These are phyloP conservation scores for Tetramorium alpestre DNA, from an alignment of 1,140 invertebrate species.

Conservation along the genomic window DNA sequence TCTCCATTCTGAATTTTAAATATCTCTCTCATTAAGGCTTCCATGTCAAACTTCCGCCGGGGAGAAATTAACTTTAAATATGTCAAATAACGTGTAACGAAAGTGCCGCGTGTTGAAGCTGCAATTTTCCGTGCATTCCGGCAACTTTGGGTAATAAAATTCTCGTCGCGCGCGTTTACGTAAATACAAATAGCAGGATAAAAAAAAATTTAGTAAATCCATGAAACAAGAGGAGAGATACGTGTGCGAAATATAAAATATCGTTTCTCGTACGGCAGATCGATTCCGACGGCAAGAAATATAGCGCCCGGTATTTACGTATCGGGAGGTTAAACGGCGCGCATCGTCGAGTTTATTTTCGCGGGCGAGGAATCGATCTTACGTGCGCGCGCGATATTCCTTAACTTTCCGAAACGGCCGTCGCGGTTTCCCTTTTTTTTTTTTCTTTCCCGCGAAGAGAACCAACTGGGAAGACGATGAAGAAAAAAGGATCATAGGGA, in stretches of 20 bases:
- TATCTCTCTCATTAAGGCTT: neutral
- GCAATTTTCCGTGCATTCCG: slow-evolving; percentile 5
- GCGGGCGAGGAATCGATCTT: slow-evolving; percentile 37
- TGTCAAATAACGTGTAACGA: slow-evolving; percentile 14
- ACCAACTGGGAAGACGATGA: neutral
- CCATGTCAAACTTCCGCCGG: neutral
- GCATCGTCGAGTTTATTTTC: slow-evolving; percentile 45
- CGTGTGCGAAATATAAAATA: slow-evolving; percentile 49
- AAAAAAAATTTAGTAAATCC: slow-evolving; percentile 39
- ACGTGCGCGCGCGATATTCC: slow-evolving; percentile 3
- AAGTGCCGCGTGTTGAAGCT: slow-evolving; percentile 4
- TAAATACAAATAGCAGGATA: slow-evolving; percentile 32
- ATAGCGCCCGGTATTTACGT: neutral
- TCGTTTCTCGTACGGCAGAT: slow-evolving; percentile 7
- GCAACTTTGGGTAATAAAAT: slow-evolving; percentile 34
- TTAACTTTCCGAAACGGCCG: slow-evolving; percentile 37
- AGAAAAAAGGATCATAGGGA: neutral
- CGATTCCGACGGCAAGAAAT: slow-evolving; percentile 11
- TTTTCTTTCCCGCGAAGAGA: neutral
- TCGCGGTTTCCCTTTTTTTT: slow-evolving; percentile 29
- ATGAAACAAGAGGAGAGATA: slow-evolving; percentile 41
- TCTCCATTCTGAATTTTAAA: slow-evolving; percentile 11
- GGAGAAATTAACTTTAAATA: slow-evolving; percentile 3
- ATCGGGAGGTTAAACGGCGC: slow-evolving; percentile 35
- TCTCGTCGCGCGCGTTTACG: slow-evolving; percentile 41